phyloP scores from a whole-genome alignment of 1,140 invertebrate species.

The Lasioglossum albipes region DNA sequence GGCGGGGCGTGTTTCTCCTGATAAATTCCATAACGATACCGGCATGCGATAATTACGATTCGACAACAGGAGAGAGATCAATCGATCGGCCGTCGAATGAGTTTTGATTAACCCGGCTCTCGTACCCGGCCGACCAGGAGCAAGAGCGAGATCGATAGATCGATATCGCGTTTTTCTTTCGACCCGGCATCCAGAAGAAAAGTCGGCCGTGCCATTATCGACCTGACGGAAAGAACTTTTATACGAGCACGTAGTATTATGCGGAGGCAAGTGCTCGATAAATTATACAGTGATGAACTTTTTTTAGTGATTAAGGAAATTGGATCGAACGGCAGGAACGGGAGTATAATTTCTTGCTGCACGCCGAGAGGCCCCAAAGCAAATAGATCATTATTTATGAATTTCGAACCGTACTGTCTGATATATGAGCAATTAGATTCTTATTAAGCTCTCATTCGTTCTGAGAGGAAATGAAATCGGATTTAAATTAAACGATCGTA shows the following conservation, averaged over 20 bases:
- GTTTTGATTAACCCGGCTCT: conserved; percentile 17
- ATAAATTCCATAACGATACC: conserved; percentile 67
- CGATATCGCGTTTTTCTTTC: neutral
- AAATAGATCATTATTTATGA: neutral
- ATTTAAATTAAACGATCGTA: too few relatives aligned
- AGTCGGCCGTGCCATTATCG: neutral
- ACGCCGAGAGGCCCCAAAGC: neutral
- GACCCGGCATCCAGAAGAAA: neutral
- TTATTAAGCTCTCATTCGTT: too few relatives aligned
- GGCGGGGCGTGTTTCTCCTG: conserved; percentile 59
- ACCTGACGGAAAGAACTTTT: neutral
- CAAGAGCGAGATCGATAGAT: conserved; percentile 5
- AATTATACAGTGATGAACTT: neutral
- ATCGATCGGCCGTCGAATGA: conserved; percentile 23
- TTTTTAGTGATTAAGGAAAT: neutral
- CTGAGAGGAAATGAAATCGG: too few relatives aligned
- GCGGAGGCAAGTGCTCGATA: neutral
- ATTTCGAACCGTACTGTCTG: too few relatives aligned
- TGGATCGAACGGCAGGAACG: neutral
- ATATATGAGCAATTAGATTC: too few relatives aligned
- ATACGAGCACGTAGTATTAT: neutral
- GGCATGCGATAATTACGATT: conserved; percentile 57
- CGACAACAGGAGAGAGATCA: conserved; percentile 35
- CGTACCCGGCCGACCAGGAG: neutral
- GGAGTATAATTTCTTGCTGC: neutral